Base-by-base conservation (phyloP, 2,113 vertebrate species). In the Pelusios castaneus region DNA sequence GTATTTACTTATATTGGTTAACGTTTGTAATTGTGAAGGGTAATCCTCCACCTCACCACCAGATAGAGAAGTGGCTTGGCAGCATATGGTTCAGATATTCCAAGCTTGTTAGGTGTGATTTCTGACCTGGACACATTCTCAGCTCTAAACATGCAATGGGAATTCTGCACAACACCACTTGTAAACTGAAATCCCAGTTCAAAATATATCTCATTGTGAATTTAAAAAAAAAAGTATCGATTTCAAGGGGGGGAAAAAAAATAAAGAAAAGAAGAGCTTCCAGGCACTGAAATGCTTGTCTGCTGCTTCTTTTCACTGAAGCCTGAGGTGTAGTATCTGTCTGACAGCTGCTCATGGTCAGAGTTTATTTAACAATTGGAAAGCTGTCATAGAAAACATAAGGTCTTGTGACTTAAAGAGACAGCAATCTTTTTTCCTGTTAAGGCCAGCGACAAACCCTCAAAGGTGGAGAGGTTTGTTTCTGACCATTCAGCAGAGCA, bases 341-440 rank as follows among this genome's bases (percentile, higher is more conserved):
- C 92, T 96, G 93, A 94, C 94, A 97, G 97, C 94, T 97, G 93
- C 84, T 97, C 58, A 25, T 84, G 93, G 91, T 91, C 91, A 95
- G 91, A 94, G 88, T 95, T 97, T 97, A 97, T 91, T 96, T 95
- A 97, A 97, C 93, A 84, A 96, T 91, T 87, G 96, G 95, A 97
- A 97, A 96, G 89, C 91, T 95, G 89, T 96, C 95, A 95, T 92
- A 82, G 81, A 75, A 97, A 92, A 93, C 19, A 2, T 52, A 90
- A 96, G 83, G 90, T 90, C 83, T 84, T 88, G 93, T 85, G 97
- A 96, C 95, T 97, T 87, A 93, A 94, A 96, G 95, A 94, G 95
- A 91, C 75, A 96, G 91, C 54, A 89, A 58, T 79, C 55, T 73
- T 87, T 89, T 89, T 82, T 89, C 78, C 87, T 87, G 49, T 63